These are phyloP conservation scores for Mythimna vitellina DNA, from an alignment of 2,888 invertebrate genomes.

Conservation along the genomic window DNA sequence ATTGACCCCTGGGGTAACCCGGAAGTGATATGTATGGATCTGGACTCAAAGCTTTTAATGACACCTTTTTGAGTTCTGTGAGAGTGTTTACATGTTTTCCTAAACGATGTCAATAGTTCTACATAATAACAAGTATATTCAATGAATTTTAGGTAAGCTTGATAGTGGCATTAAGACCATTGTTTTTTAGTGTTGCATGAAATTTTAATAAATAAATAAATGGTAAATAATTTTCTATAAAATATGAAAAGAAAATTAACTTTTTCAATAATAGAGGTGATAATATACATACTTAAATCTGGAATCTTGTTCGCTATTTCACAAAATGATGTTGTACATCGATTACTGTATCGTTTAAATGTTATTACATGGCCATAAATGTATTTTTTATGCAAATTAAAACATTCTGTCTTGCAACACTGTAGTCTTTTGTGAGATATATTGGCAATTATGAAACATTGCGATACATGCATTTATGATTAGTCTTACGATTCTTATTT, in stretches of 20 bases:
- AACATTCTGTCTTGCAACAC: constrained; percentile 40
- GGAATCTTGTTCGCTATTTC: constrained; percentile 22
- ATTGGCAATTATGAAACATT: constrained; percentile 41
- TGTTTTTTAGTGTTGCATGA: no score
- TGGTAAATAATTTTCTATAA: not conserved
- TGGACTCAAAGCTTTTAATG: no score
- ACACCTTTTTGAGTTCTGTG: no score
- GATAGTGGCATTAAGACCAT: not conserved
- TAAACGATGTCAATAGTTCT: no score
- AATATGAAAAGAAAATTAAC: not conserved
- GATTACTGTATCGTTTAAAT: constrained; percentile 35
- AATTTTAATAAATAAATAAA: no score
- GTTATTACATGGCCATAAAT: constrained; percentile 44
- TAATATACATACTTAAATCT: no score
- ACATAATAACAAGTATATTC: not conserved
- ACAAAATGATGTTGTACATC: constrained; percentile 26
- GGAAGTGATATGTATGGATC: no score
- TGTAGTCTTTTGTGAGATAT: constrained; percentile 25
- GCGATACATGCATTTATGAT: constrained; percentile 11
- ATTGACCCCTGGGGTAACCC: no score
- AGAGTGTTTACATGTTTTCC: not conserved
- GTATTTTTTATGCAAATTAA: constrained; percentile 53
- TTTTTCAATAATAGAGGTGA: constrained; percentile 1
- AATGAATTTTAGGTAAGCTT: not conserved
- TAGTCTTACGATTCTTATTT: not conserved